These are phyloP conservation scores for Patella ulyssiponensis DNA, from an alignment of 2,888 invertebrate genomes.

Conservation along the genomic window DNA sequence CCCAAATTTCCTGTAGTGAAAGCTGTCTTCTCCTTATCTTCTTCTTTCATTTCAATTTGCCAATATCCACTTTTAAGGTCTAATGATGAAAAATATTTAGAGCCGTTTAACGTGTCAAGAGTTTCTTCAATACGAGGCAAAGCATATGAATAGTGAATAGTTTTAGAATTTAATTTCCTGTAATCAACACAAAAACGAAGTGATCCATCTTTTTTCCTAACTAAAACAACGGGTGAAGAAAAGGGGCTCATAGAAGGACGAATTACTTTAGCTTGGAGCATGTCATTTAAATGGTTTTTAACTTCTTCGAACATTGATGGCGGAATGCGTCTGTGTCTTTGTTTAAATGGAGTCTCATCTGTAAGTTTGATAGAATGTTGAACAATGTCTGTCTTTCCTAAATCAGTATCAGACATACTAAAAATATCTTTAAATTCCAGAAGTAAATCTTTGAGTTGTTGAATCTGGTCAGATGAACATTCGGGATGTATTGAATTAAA, in stretches of 20 bases:
- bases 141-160: constrained; percentile 31
- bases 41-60: constrained; percentile 31
- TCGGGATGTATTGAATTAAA: not conserved
- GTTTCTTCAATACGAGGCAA: constrained; percentile 35
- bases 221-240: constrained; percentile 34
- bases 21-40: constrained; percentile 36
- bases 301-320: constrained; percentile 36
- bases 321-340: constrained; percentile 33
- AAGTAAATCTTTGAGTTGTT: not conserved
- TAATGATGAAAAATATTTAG: constrained; percentile 27
- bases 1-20: constrained; percentile 39
- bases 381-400: constrained; percentile 25
- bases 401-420: constrained; percentile 24
- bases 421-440: constrained; percentile 15
- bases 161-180: constrained; percentile 29
- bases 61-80: constrained; percentile 37
- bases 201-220: constrained; percentile 32
- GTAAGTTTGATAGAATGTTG: constrained; percentile 28
- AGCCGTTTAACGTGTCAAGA: constrained; percentile 33
- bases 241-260: constrained; percentile 25
- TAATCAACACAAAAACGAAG: constrained; percentile 38
- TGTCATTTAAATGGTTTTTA: constrained; percentile 29
- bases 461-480: not conserved
- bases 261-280: constrained; percentile 28
- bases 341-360: constrained; percentile 33